Base-by-base conservation (phyloP, 1,140 invertebrate species). In the Drosophila guanche region DNA sequence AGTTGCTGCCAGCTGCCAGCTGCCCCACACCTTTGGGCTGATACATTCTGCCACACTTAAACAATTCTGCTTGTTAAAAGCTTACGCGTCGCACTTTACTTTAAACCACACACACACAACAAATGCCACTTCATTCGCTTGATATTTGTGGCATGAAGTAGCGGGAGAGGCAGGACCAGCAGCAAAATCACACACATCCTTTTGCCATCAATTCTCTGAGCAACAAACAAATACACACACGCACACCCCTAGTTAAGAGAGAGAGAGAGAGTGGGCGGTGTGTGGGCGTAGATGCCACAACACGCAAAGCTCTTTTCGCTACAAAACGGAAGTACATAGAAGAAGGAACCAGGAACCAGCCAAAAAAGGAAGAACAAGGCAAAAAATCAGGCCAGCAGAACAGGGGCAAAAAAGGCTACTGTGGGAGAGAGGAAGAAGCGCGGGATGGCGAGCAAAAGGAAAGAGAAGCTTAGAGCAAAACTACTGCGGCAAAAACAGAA, bases 241-340 rank as follows among this genome's bases (percentile, higher is more conserved):
- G 42, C 50, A 37, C 2, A 37, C 45, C 45, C 20, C 45, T 47
- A 10, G 16, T 16, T 22, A 12, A 47, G 45, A 47, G 45, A 60
- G 54, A 66, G 51, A 57, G 45, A 33, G 10, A 33, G 25, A n/a
- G 10, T n/a, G 14, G 23, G 16, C 16, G 25, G 27, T 12, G 27
- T n/a, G n/a, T 14, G 25, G 25, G 54, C 12, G 10, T 37, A 71
- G 68, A 83, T 79, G 79, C 79, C 71, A 60, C 81, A 85, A 88
- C 81, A 85, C 81, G 81, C 81, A 85, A 85, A 85, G 81, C 81
- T 88, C 81, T 85, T 85, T 85, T 85, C 81, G 86, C 81, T 85
- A 86, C 81, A 85, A 86, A 85, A 81, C 80, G 80, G 80, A 85
- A 85, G 80, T 85, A 85, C 77, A 85, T 81, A 75, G 81, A 86